Base-by-base conservation (phyloP, 2,113 vertebrate genomes). In the Climacteris rufus region DNA sequence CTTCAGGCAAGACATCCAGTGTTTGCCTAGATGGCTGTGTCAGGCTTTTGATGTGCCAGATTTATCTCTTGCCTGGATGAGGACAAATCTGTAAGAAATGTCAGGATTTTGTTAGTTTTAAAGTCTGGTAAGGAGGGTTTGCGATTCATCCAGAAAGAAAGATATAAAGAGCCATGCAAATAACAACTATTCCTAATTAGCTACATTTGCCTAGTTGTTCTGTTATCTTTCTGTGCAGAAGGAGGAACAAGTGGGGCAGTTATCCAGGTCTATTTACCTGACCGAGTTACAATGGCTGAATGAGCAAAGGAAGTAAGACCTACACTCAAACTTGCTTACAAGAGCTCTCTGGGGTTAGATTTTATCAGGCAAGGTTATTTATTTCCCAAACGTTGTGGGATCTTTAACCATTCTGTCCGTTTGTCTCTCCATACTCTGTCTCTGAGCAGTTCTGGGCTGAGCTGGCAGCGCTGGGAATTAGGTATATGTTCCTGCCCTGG, bases 1-100 rank as follows among this genome's bases (percentile, higher is more conserved):
- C 94, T 93, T 92, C 61, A 90, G 83, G 76, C 76, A 89, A 95
- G 65, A 71, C 54, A 87, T 91, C 53, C 89, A 75, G 72, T 65
- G 44, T 82, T 97, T 89, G 37, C 70, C 57, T 89, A 44, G 7
- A 94, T 83, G 65, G 49, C 45, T 82, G 25, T 86, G 83, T 89
- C 88, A 86, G 61, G 40, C 14, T 86, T 68, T 87, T 90, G 72
- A 71, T 71, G 82, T 78, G 68, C 45, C 49, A 68, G 47, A 79
- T 95, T 82, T 78, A 56, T 85, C 88, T 83, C 40, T 44, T 53
- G 63, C 44, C 56, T 77, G 22, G 52, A 71, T 56, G 57, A 93
- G 71, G 69, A 92, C 71, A 89, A 61, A 84, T 78, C 60, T 89
- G 77, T 68, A 88, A 74, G 79, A 60, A 80, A 78, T 25, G 56